Evolutionary conservation across 2,797 vertebrate species (phyloP).

Genomic region (Muscicapa comitata): DNA sequence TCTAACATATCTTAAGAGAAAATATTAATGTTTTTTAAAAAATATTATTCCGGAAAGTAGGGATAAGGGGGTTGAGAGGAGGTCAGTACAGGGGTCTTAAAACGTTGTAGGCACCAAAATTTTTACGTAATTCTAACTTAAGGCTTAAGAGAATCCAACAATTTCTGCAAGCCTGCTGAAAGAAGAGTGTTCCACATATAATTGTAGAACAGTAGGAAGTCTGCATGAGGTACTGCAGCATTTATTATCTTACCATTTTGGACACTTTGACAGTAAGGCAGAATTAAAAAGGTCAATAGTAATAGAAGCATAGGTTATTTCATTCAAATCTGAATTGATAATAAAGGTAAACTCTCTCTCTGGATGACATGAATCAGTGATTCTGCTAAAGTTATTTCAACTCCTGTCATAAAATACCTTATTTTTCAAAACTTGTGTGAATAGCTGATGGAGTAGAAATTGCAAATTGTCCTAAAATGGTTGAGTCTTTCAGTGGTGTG

Average conservation of each 20-base stretch:
- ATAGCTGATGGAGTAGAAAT: background rate
- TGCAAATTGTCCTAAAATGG: background rate
- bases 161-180: background rate
- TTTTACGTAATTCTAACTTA: background rate
- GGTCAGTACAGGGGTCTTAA: background rate
- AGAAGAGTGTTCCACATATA: background rate
- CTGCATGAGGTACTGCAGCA: background rate
- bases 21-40: background rate
- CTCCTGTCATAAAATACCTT: background rate
- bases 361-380: background rate
- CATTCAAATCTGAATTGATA: background rate
- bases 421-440: background rate
- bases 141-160: background rate
- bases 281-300: background rate
- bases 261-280: background rate
- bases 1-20: background rate
- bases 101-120: background rate
- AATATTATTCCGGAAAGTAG: background rate
- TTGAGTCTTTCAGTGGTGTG: background rate
- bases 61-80: fast-evolving
- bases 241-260: background rate
- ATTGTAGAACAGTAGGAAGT: background rate
- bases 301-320: background rate
- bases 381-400: background rate
- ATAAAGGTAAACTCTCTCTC: background rate